Percentiles rank a stretch among this genome's conserved stretches.
Conservation (phyloP, 2,888 invertebrate genomes). For the Hetaerina titia region DNA sequence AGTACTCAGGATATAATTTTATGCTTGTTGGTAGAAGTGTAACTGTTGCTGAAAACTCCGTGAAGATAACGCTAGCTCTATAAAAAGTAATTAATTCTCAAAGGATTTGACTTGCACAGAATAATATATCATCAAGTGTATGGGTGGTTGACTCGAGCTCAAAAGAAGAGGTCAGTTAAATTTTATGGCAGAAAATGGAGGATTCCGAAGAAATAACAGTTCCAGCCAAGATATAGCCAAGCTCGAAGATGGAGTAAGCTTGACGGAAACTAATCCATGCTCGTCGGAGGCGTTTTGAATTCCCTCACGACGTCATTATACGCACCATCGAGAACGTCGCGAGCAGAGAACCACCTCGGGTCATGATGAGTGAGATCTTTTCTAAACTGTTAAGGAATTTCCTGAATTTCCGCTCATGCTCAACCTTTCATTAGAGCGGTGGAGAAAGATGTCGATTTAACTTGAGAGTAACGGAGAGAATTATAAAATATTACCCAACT, state of each 20-base stretch:
- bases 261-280: not conserved
- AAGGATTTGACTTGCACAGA: too few species aligned
- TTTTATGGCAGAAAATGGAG: not conserved
- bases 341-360: not conserved
- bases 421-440: not conserved
- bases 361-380: not conserved
- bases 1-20: too few species aligned
- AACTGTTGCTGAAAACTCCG: too few species aligned
- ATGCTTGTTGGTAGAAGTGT: too few species aligned
- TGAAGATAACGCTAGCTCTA: too few species aligned
- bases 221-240: not conserved
- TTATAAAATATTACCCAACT: not conserved
- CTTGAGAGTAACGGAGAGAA: not conserved
- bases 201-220: not conserved
- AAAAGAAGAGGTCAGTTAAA: not conserved
- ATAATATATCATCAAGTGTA: too few species aligned
- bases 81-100: too few species aligned
- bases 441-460: not conserved
- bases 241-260: not conserved
- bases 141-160: too few species aligned
- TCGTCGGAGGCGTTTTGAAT: not conserved
- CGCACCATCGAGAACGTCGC: not conserved
- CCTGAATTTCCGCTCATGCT: not conserved
- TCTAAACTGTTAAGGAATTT: not conserved
- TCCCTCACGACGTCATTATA: not conserved